phyloP scores from a whole-genome alignment of 2,888 invertebrate genomes.

The Diaprepes abbreviatus region DNA sequence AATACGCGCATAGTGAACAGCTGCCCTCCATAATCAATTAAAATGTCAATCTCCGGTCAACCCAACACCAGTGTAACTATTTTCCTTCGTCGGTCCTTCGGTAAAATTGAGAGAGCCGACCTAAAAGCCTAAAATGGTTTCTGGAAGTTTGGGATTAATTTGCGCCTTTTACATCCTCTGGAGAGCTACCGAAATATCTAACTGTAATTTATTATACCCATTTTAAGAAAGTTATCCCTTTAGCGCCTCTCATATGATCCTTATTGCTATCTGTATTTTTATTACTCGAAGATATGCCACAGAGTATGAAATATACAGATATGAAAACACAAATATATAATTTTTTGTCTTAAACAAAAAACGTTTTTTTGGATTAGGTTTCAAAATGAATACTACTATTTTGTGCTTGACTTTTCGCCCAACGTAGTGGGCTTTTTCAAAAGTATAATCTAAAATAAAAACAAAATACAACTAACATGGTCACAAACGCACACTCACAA shows the following conservation, averaged over 20 bases:
- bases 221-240: not conserved
- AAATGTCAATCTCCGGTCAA: slow-evolving; percentile 59
- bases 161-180: slow-evolving; percentile 3
- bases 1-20: not conserved
- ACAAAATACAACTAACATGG: too few relatives aligned
- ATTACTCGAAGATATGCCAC: too few relatives aligned
- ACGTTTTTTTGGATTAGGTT: too few relatives aligned
- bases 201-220: not conserved
- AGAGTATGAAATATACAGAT: too few relatives aligned
- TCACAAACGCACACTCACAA: too few relatives aligned
- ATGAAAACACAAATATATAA: too few relatives aligned
- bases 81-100: slow-evolving; percentile 34
- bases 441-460: too few relatives aligned
- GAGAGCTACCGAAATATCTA: not conserved
- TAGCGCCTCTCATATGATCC: not conserved
- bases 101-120: slow-evolving; percentile 20
- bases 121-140: slow-evolving; percentile 22
- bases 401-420: too few relatives aligned
- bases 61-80: slow-evolving; percentile 50
- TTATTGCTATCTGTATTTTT: too few relatives aligned
- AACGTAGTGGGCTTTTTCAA: too few relatives aligned
- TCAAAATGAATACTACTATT: too few relatives aligned
- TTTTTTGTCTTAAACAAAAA: too few relatives aligned
- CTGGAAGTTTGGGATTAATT: slow-evolving; percentile 27
- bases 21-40: slow-evolving; percentile 57